Evolutionary conservation across 1,140 invertebrate genomes (phyloP).

Genomic region (silkworm (Bombyx mori)): DNA sequence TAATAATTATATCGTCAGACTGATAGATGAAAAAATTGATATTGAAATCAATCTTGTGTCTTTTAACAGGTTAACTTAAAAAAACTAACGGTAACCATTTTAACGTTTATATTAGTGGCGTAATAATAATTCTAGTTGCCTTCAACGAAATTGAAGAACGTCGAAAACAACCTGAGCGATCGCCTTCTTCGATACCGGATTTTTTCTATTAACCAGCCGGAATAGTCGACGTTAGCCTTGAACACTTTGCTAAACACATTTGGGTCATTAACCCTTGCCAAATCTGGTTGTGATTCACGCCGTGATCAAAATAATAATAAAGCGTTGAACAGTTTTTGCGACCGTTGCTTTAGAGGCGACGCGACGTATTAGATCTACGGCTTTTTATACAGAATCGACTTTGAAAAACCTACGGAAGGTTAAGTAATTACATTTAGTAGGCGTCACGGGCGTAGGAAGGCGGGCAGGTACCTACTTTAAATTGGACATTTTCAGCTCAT

Average conservation of each 20-base stretch:
- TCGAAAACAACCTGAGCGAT: constrained; percentile 39
- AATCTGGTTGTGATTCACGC: constrained; percentile 68
- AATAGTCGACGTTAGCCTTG: constrained; percentile 59
- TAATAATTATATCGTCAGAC: too few species aligned
- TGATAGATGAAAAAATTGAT: too few species aligned
- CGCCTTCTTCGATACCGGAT: constrained; percentile 42
- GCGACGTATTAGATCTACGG: constrained; percentile 38
- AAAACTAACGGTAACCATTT: constrained; percentile 37
- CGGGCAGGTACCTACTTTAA: constrained; percentile 6
- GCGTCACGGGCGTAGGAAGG: constrained; percentile 21
- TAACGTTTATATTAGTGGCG: constrained; percentile 24
- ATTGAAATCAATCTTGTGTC: too few species aligned
- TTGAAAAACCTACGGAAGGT: constrained; percentile 44
- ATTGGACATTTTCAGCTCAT: too few species aligned
- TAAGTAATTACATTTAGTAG: constrained; percentile 32
- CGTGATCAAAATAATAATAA: constrained; percentile 62
- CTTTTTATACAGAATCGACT: constrained; percentile 37
- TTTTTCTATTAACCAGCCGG: constrained; percentile 50
- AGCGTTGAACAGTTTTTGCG: constrained; percentile 61
- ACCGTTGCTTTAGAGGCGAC: constrained; percentile 47
- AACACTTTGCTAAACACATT: constrained; percentile 64
- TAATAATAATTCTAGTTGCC: constrained; percentile 28
- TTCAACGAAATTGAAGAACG: constrained; percentile 18
- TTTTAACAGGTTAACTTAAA: background rate
- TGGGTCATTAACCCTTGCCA: constrained; percentile 65